Conservation (phyloP, 2,797 vertebrate species). For the Hypotaenidia okinawae region DNA sequence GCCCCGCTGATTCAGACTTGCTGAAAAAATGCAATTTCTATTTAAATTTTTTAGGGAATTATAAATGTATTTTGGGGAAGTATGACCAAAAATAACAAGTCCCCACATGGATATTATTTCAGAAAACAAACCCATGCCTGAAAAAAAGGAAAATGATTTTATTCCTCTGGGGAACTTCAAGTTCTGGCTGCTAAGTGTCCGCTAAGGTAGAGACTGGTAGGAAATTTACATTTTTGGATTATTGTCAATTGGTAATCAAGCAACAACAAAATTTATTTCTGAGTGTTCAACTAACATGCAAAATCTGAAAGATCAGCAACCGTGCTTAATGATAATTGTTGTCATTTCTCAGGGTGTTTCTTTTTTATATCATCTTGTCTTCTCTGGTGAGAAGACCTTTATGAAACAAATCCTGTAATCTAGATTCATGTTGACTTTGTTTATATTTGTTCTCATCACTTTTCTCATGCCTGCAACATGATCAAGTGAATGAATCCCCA, state of each 20-base stretch:
- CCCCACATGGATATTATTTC: not conserved
- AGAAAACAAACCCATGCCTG: not conserved
- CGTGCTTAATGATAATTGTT: not conserved
- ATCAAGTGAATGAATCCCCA: not conserved
- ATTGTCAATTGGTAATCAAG: not conserved
- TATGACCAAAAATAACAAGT: not conserved
- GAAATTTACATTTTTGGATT: not conserved
- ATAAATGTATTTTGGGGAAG: not conserved
- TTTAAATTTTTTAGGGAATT: conserved; percentile 29
- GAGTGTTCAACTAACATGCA: not conserved
- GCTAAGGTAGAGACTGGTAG: not conserved
- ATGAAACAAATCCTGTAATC: not conserved
- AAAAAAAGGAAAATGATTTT: not conserved
- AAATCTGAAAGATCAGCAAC: not conserved
- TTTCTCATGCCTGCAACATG: not conserved
- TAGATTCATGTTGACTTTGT: not conserved
- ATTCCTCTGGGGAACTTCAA: not conserved
- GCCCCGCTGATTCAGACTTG: conserved; percentile 22
- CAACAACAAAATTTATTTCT: not conserved
- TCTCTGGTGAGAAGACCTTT: not conserved
- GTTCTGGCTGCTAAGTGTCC: not conserved
- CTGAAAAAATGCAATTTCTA: conserved; percentile 38
- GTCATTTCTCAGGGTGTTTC: not conserved
- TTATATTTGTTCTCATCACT: not conserved
- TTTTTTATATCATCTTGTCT: not conserved